Percentiles rank a stretch among this genome's conserved stretches.
phyloP scores from a whole-genome alignment of 2,113 vertebrate genomes.

The Pteruthius melanotis region DNA sequence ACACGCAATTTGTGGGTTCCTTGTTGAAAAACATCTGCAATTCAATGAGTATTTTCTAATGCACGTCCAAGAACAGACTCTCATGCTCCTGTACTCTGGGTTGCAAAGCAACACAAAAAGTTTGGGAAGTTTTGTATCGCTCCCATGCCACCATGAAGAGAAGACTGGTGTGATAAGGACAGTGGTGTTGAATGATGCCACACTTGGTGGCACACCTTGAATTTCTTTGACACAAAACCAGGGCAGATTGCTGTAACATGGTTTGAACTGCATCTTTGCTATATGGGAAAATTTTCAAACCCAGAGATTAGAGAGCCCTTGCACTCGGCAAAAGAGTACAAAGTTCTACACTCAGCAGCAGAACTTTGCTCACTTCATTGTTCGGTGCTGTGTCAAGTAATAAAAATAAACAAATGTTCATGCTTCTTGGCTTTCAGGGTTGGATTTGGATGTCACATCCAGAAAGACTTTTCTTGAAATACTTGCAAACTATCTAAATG shows the following conservation, averaged over 20 bases:
- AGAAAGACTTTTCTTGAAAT: neutral
- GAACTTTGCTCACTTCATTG: neutral
- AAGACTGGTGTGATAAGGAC: neutral
- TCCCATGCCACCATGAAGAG: neutral
- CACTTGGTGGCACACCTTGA: neutral
- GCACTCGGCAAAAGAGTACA: neutral
- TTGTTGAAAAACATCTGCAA: neutral
- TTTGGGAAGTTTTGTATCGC: neutral
- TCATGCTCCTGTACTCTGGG: neutral
- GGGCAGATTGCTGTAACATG: neutral
- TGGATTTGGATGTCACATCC: neutral
- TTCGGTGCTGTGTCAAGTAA: neutral
- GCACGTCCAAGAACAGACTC: neutral
- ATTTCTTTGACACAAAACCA: neutral
- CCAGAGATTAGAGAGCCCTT: neutral
- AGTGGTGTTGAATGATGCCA: neutral
- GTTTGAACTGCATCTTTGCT: neutral
- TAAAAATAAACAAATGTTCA: neutral
- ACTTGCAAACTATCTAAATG: neutral
- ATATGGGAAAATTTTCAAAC: neutral
- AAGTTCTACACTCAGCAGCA: neutral
- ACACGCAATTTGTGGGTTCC: neutral
- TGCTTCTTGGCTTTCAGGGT: neutral
- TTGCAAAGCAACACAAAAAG: neutral
- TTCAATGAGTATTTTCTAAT: neutral